phyloP scores from a whole-genome alignment of 2,113 vertebrate species.

The Epinephelus moara region DNA sequence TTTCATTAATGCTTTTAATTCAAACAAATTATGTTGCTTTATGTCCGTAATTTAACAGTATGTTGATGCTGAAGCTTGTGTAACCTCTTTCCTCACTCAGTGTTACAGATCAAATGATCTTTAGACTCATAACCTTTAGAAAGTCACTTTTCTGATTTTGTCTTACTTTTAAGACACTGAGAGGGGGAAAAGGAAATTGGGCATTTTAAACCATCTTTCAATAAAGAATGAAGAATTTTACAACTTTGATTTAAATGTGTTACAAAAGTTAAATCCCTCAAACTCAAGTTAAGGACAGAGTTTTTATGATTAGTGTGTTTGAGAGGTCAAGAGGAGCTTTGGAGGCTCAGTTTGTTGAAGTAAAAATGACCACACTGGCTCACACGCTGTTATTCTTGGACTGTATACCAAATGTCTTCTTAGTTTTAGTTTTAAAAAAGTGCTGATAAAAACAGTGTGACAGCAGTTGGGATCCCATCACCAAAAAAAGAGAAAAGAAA shows the following conservation, averaged over 20 bases:
- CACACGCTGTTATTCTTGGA: slow-evolving; percentile 52
- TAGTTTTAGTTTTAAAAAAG: no score
- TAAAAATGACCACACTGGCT: background rate
- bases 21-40: background rate
- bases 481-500: background rate
- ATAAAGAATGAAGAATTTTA: no score
- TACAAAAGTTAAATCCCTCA: background rate
- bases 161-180: no score
- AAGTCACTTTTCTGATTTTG: no score
- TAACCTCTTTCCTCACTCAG: no score
- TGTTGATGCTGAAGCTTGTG: background rate
- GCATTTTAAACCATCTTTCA: no score
- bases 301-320: slow-evolving; percentile 8
- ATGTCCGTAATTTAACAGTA: no score
- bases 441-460: background rate
- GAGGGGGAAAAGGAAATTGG: no score
- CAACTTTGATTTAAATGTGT: background rate
- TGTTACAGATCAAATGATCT: no score
- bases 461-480: background rate
- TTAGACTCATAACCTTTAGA: no score
- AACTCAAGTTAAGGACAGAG: background rate
- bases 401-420: background rate
- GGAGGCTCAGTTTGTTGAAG: slow-evolving; percentile 10
- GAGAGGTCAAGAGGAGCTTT: slow-evolving; percentile 33
- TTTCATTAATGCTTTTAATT: background rate